Evolutionary conservation across 1,140 invertebrate species (phyloP).

Genomic region (Trichomalopsis sarcophagae): DNA sequence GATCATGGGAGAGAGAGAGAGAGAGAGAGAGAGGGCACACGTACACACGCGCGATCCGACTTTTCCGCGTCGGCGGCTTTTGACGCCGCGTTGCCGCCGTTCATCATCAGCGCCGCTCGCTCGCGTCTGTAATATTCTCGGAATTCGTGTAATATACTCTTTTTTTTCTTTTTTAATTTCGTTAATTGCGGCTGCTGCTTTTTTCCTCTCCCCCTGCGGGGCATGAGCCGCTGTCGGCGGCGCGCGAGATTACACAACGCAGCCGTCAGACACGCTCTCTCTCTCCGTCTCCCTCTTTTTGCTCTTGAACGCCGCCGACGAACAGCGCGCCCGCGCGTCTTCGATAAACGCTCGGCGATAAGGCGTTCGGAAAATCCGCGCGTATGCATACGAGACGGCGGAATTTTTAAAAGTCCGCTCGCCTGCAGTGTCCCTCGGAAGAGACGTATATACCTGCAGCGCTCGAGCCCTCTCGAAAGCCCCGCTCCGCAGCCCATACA

Average conservation of each 20-base stretch:
- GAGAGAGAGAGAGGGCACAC: neutral
- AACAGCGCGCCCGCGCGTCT: neutral
- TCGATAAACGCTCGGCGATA: neutral
- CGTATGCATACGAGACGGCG: neutral
- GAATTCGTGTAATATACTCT: neutral
- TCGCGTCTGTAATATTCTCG: constrained; percentile 4
- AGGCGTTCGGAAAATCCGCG: neutral
- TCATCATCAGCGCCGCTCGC: constrained; percentile 21
- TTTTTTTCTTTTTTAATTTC: constrained; percentile 38
- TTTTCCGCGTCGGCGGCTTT: constrained; percentile 40
- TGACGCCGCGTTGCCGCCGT: constrained; percentile 7
- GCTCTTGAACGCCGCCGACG: neutral
- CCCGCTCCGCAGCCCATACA: neutral
- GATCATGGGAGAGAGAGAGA: neutral
- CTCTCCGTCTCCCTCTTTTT: neutral
- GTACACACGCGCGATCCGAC: neutral
- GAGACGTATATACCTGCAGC: neutral
- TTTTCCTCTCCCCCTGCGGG: neutral
- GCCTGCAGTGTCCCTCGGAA: too few species aligned
- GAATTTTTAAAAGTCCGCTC: constrained; percentile 6
- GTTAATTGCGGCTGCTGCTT: constrained; percentile 37
- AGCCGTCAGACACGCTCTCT: neutral
- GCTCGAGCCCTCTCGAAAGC: neutral
- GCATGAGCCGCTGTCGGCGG: neutral
- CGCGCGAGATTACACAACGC: neutral